Evolutionary conservation across 2,888 invertebrate species (phyloP).

Genomic region (Stramonita haemastoma): DNA sequence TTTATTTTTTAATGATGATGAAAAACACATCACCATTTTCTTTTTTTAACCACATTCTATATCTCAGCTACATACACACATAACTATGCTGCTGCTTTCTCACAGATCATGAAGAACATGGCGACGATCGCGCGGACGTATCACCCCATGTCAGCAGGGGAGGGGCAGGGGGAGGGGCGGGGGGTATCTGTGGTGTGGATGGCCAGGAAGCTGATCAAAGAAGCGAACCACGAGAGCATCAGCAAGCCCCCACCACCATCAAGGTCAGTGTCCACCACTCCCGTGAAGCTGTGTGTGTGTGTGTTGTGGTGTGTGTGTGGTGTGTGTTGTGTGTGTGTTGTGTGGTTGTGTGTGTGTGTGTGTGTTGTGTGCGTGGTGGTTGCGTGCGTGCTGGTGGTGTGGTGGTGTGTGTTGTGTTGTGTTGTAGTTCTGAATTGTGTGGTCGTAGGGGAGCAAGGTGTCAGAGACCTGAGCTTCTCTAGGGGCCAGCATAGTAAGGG

Average conservation of each 20-base stretch:
- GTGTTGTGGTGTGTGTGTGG: neutral
- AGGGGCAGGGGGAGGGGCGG: neutral
- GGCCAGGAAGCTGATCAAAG: slow-evolving; percentile 85
- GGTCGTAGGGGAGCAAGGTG: too few species aligned
- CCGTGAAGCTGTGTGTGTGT: neutral
- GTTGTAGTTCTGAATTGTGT: too few species aligned
- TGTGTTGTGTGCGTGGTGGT: neutral
- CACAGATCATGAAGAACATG: slow-evolving; percentile 84
- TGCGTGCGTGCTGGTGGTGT: too few species aligned
- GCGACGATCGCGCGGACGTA: slow-evolving; percentile 82
- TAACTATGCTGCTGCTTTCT: neutral
- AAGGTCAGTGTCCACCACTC: slow-evolving; percentile 82
- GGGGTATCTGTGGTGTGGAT: slow-evolving; percentile 65
- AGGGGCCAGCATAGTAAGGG: too few species aligned
- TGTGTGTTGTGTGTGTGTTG: neutral
- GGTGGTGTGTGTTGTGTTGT: too few species aligned
- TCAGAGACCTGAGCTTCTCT: too few species aligned
- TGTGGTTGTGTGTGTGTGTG: neutral
- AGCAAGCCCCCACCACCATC: slow-evolving; percentile 83
- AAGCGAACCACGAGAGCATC: slow-evolving; percentile 88
- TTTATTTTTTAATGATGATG: too few species aligned
- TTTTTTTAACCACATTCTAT: too few species aligned
- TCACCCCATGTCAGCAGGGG: neutral
- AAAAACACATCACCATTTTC: too few species aligned
- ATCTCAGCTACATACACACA: too few species aligned